Conservation (phyloP, 2,888 invertebrate species). For the Mythimna lalbum region DNA sequence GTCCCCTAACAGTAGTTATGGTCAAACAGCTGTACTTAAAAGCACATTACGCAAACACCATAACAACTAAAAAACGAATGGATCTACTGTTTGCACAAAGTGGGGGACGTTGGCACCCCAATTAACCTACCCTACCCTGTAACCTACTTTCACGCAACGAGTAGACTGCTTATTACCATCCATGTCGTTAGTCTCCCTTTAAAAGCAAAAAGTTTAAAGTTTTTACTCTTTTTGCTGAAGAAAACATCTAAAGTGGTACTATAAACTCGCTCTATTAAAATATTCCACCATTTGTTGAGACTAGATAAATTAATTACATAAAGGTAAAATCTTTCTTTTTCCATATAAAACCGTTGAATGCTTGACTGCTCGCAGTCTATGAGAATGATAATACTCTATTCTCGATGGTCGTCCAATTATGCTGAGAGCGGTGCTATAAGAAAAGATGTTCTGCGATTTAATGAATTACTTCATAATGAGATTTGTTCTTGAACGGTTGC, state of each 20-base stretch:
- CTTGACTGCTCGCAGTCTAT: conserved; percentile 35
- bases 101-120: conserved; percentile 60
- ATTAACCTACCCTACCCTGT: conserved; percentile 69
- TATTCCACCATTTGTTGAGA: conserved; percentile 30
- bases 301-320: conserved; percentile 38
- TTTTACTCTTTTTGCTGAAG: conserved; percentile 34
- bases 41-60: conserved; percentile 25
- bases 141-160: conserved; percentile 68
- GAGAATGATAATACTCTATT: conserved; percentile 63
- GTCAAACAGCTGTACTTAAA: conserved; percentile 26
- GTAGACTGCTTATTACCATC: conserved; percentile 63
- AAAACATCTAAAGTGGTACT: conserved; percentile 30
- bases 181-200: conserved; percentile 58
- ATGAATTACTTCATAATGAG: conserved; percentile 60
- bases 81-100: conserved; percentile 58
- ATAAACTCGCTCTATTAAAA: conserved; percentile 13
- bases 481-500: conserved; percentile 47
- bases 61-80: conserved; percentile 51
- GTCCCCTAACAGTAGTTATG: conserved; percentile 12
- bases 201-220: conserved; percentile 54
- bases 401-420: conserved; percentile 70
- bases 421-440: conserved; percentile 61
- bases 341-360: conserved; percentile 32
- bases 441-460: conserved; percentile 58
- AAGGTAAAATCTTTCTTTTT: conserved; percentile 30